Evolutionary conservation across 2,113 vertebrate genomes (phyloP).

Genomic region (Myrmophylax atrothorax): DNA sequence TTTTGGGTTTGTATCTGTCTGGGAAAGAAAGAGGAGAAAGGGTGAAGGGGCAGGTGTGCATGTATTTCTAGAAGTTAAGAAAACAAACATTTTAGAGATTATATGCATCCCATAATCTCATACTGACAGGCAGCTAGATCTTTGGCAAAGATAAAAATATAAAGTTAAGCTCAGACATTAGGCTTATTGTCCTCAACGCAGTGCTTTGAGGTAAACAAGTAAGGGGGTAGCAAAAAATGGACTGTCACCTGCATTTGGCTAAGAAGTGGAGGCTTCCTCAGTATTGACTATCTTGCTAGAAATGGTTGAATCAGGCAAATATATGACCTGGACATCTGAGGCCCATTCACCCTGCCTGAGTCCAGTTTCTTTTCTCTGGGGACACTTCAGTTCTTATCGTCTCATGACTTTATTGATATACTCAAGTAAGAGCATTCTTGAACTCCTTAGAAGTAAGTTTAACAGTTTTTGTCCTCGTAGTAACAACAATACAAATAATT

Average conservation of each 20-base stretch:
- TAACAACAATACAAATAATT: background rate
- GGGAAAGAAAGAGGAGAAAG: background rate
- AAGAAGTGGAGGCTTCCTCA: background rate
- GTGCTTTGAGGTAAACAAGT: background rate
- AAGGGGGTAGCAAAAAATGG: background rate
- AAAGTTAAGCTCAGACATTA: background rate
- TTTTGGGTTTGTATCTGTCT: background rate
- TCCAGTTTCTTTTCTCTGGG: background rate
- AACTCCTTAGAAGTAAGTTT: background rate
- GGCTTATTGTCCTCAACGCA: background rate
- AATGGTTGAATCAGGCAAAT: background rate
- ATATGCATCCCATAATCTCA: background rate
- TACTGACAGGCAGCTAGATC: background rate
- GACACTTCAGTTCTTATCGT: background rate
- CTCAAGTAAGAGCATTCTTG: background rate
- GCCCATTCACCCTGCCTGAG: accelerated
- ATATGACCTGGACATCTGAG: too few species aligned
- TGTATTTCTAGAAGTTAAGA: background rate
- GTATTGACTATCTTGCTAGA: background rate
- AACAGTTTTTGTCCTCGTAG: background rate
- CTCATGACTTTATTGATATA: too few species aligned
- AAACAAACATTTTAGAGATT: background rate
- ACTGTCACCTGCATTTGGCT: background rate
- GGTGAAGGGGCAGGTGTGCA: background rate
- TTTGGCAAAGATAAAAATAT: background rate